Conservation (phyloP, 1,140 invertebrate genomes). For the Lordiphosa mommai region DNA sequence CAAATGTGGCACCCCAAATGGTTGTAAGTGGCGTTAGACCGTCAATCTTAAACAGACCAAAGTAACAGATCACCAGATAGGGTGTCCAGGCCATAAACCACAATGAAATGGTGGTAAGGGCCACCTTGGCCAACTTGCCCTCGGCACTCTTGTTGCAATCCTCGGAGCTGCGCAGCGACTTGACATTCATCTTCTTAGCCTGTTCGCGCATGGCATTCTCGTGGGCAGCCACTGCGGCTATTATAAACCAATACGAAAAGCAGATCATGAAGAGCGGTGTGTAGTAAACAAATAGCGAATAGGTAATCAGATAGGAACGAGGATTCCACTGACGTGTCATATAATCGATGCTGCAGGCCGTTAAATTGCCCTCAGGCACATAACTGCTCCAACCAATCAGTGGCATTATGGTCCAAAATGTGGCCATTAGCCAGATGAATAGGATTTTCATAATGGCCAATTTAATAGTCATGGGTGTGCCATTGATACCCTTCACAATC, state of each 20-base stretch:
- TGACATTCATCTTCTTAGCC: constrained; percentile 92
- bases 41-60: constrained; percentile 86
- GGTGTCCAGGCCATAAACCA: constrained; percentile 93
- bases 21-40: constrained; percentile 86
- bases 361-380: constrained; percentile 92
- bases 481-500: constrained; percentile 88
- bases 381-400: constrained; percentile 87
- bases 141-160: constrained; percentile 85
- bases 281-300: constrained; percentile 86
- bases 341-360: constrained; percentile 92
- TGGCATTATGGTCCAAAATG: constrained; percentile 86
- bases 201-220: constrained; percentile 91
- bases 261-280: constrained; percentile 86
- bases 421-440: constrained; percentile 85
- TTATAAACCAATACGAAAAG: constrained; percentile 89
- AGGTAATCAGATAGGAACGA: constrained; percentile 85
- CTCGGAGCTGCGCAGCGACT: constrained; percentile 86
- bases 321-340: constrained; percentile 84
- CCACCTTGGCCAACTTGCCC: constrained; percentile 89
- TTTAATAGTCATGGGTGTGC: constrained; percentile 85
- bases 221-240: constrained; percentile 88
- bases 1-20: constrained; percentile 89
- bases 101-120: constrained; percentile 89
- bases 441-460: constrained; percentile 85
- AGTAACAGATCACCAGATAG: constrained; percentile 90